phyloP scores from a whole-genome alignment of 1,140 invertebrate species.

The Prorops nasuta region DNA sequence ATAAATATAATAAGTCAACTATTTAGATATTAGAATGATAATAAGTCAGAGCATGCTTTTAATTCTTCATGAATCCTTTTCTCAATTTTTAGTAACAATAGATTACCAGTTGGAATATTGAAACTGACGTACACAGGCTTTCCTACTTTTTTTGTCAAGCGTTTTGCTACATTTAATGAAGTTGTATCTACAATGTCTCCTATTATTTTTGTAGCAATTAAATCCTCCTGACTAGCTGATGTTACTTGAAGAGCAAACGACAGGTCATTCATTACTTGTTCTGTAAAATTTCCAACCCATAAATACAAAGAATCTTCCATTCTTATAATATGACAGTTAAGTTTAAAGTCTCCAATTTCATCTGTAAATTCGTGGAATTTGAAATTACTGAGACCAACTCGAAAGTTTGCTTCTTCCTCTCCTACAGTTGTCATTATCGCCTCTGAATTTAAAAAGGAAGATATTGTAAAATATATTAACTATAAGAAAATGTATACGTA shows the following conservation, averaged over 20 bases:
- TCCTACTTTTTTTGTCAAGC: slow-evolving; percentile 43
- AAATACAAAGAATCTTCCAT: slow-evolving; percentile 49
- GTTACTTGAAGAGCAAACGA: slow-evolving; percentile 38
- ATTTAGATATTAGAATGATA: too few relatives aligned
- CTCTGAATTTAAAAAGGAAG: too few relatives aligned
- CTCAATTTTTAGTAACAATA: slow-evolving; percentile 38
- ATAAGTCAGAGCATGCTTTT: too few relatives aligned
- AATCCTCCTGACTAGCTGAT: slow-evolving; percentile 31
- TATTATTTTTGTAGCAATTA: slow-evolving; percentile 47
- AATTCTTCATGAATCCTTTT: slow-evolving; percentile 46
- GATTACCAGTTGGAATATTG: slow-evolving; percentile 39
- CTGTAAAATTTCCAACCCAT: slow-evolving; percentile 40
- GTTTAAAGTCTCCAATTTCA: slow-evolving; percentile 36
- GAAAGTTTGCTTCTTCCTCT: too few relatives aligned
- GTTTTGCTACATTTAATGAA: slow-evolving; percentile 43
- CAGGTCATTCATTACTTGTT: slow-evolving; percentile 43
- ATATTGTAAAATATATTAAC: too few relatives aligned
- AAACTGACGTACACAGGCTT: slow-evolving; percentile 53
- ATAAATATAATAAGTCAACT: too few relatives aligned
- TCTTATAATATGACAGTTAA: slow-evolving; percentile 45
- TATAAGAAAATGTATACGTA: too few relatives aligned
- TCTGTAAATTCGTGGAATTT: slow-evolving; percentile 40
- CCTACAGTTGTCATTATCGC: too few relatives aligned
- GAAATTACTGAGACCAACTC: too few relatives aligned
- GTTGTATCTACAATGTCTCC: slow-evolving; percentile 35